Percentiles rank a stretch among this genome's conserved stretches.
Conservation (phyloP, 2,888 invertebrate species). For the Frankliniella intonsa region DNA sequence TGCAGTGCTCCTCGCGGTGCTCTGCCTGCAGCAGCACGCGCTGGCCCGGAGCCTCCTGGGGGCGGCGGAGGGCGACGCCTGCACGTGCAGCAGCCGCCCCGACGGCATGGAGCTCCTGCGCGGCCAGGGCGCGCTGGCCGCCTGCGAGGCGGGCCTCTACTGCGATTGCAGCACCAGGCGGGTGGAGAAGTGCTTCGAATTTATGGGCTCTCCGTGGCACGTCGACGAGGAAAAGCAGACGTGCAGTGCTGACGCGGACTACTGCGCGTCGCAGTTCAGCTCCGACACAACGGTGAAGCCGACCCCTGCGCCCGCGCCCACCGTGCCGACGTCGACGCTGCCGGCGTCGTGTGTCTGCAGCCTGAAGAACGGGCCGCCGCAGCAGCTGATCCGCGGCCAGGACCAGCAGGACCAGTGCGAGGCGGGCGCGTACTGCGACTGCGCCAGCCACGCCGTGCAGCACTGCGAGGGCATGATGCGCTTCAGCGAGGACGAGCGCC, state of each 20-base stretch:
- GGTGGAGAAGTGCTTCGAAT: background rate
- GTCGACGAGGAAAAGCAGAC: background rate
- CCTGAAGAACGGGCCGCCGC: background rate
- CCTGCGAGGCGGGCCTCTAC: background rate
- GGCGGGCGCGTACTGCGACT: background rate
- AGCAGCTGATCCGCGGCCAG: background rate
- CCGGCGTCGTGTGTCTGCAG: background rate
- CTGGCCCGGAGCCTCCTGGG: no score
- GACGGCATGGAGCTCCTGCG: background rate
- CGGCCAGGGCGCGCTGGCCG: background rate
- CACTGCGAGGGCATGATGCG: background rate
- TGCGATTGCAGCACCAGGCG: background rate
- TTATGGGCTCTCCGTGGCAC: background rate
- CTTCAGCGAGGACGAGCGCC: background rate
- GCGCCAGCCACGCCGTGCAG: background rate
- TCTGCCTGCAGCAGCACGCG: no score
- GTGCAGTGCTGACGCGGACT: background rate
- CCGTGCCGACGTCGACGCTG: background rate
- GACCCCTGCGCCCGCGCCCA: background rate
- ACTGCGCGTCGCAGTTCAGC: background rate
- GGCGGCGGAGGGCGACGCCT: no score
- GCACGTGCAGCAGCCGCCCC: no score
- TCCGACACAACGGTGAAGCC: background rate
- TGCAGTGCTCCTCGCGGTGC: no score
- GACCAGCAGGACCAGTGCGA: background rate